Evolutionary conservation across 2,888 invertebrate species (phyloP), one percentile per base, ranked within the genome.

Genomic region (Melieria omissa): DNA sequence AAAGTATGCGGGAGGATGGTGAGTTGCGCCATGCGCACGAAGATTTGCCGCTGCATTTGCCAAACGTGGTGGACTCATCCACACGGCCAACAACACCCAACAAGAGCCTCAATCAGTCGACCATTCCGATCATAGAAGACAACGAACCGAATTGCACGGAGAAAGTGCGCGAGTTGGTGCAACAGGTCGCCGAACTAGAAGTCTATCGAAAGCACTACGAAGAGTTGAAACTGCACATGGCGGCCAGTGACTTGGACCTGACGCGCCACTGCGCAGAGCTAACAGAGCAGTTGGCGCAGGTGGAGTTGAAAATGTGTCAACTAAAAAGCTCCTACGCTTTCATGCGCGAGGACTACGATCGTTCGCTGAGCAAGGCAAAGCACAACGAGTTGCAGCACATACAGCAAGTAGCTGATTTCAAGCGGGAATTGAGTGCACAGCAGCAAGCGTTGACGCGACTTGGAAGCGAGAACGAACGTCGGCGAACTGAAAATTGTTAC

Each of bases 31-130:
- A 74, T 46, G 69, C 66, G 63, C 45, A 63, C 10, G 61, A 57
- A 41, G 76, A 75, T 6, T 5, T 64, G n/a, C 41, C 72, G 0
- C 57, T 75, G 12, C 57, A 72, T 41, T 16, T 77, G 49, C 74
- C 74, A 41, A 57, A 75, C 1, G 57, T 45, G 0, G 73, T 85
- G 10, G 80, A 85, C 66, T 78, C 79, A 7, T 82, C 81, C 4
- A 86, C 85, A 0, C 77, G 86, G 4, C 86, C 85, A 1, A 82
- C 84, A 4, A 83, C 85, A 3, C 86, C 85, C 4, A 84, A 81
- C 63, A 81, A 79, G 52, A 73, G 68, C 3, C 63, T 75, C 1
- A 80, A 79, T 47, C 79, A 79, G 12, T 73, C 79, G 7, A 74
- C 81, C 16, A 72, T 83, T 52, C 85, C 85, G 3, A 75, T 82